Conservation (phyloP, 2,113 vertebrate genomes). For the Panthera leo region DNA sequence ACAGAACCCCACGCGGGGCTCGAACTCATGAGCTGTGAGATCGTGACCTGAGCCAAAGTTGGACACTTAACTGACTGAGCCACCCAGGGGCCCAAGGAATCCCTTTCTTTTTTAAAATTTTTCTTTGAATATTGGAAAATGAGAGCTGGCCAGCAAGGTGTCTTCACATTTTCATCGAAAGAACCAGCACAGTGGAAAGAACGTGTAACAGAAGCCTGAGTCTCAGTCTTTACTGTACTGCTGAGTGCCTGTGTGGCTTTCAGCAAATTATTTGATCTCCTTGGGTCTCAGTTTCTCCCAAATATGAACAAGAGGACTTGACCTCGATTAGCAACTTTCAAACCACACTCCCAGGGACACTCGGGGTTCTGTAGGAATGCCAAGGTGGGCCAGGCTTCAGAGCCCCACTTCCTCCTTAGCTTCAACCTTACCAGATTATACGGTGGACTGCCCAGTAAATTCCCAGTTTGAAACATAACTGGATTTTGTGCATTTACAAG, state of each 20-base stretch:
- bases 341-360: neutral
- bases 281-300: constrained; percentile 41
- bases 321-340: constrained; percentile 32
- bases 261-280: constrained; percentile 42
- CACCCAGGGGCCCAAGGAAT: too few species aligned
- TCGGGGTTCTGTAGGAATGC: neutral
- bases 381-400: neutral
- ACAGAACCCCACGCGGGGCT: too few species aligned
- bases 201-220: neutral
- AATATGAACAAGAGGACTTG: constrained; percentile 38
- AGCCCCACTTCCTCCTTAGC: too few species aligned
- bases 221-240: neutral
- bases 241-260: neutral
- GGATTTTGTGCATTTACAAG: neutral
- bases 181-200: neutral
- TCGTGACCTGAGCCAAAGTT: too few species aligned
- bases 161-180: neutral
- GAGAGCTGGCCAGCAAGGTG: neutral
- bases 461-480: neutral
- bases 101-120: neutral
- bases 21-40: too few species aligned
- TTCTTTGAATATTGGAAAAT: neutral
- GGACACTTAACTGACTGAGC: too few species aligned
- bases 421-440: neutral
- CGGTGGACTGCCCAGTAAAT: neutral